phyloP scores from a whole-genome alignment of 2,797 vertebrate species.

The Decapterus maruadsi region DNA sequence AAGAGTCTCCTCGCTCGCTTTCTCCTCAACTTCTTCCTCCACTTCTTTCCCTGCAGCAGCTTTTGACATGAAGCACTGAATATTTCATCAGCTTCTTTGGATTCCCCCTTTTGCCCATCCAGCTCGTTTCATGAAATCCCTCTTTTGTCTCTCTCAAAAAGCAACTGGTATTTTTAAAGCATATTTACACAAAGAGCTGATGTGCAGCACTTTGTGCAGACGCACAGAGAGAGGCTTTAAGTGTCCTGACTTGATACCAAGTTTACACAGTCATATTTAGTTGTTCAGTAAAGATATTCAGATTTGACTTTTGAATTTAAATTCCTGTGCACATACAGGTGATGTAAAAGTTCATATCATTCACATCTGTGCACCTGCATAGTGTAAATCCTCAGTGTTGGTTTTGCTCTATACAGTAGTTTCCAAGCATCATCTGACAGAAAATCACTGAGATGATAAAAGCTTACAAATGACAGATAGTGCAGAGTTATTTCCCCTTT shows the following conservation, averaged over 20 bases:
- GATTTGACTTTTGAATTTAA: constrained; percentile 19
- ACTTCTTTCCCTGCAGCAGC: constrained; percentile 63
- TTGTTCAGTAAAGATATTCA: constrained; percentile 37
- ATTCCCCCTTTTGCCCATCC: constrained; percentile 59
- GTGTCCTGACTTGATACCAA: constrained; percentile 34
- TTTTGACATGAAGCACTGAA: constrained; percentile 81
- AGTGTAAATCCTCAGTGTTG: constrained; percentile 19
- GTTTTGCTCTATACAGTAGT: constrained; percentile 17
- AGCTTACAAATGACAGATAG: constrained; percentile 17
- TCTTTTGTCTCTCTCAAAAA: constrained; percentile 71
- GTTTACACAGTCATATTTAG: constrained; percentile 47
- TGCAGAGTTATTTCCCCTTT: constrained; percentile 27
- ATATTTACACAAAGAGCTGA: constrained; percentile 67
- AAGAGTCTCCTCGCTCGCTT: constrained; percentile 49
- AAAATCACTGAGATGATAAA: constrained; percentile 24
- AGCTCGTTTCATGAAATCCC: constrained; percentile 68
- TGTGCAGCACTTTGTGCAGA: constrained; percentile 53
- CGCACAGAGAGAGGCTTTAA: constrained; percentile 42
- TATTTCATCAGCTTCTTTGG: constrained; percentile 79
- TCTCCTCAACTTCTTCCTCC: constrained; percentile 39
- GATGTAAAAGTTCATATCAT: constrained; percentile 23
- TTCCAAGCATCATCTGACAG: constrained; percentile 4
- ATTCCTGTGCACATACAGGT: background rate
- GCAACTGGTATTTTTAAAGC: constrained; percentile 68
- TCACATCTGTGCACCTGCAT: background rate